These are phyloP conservation scores for Pipa parva DNA, from an alignment of 2,113 vertebrate genomes.

Conservation along the genomic window DNA sequence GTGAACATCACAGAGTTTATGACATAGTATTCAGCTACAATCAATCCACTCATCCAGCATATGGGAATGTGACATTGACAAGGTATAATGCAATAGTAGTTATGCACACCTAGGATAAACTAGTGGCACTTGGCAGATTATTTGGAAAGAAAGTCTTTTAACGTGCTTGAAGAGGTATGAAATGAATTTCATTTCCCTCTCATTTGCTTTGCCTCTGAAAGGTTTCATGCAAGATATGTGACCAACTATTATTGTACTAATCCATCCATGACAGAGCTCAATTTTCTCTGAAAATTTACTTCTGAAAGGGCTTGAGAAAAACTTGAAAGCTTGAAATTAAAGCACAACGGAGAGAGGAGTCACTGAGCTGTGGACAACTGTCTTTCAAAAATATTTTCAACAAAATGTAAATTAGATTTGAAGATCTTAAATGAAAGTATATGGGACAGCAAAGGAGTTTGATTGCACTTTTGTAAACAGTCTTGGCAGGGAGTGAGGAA, in stretches of 20 bases:
- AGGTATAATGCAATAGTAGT: constrained; percentile 80
- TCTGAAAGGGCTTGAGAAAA: constrained; percentile 77
- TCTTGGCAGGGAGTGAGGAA: constrained; percentile 4
- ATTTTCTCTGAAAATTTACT: constrained; percentile 94
- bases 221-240: constrained; percentile 94
- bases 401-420: constrained; percentile 71
- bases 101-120: constrained; percentile 78
- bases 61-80: constrained; percentile 72
- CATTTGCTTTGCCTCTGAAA: constrained; percentile 91
- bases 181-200: constrained; percentile 97
- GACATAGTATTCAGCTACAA: constrained; percentile 49
- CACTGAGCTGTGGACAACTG: constrained; percentile 69
- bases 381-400: constrained; percentile 71
- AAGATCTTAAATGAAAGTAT: constrained; percentile 34
- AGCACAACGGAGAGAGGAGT: constrained; percentile 73
- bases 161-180: constrained; percentile 96
- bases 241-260: constrained; percentile 96
- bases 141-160: constrained; percentile 81
- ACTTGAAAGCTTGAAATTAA: constrained; percentile 80
- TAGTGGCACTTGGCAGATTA: constrained; percentile 78
- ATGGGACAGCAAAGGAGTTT: constrained; percentile 15
- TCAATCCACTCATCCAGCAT: constrained; percentile 72
- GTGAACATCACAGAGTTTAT: neutral
- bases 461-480: constrained; percentile 19
- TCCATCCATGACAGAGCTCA: constrained; percentile 99